A percentile compares a stretch with the other conserved stretches of the same genome.
phyloP scores from a whole-genome alignment of 2,113 vertebrate species.

The Mola mola region DNA sequence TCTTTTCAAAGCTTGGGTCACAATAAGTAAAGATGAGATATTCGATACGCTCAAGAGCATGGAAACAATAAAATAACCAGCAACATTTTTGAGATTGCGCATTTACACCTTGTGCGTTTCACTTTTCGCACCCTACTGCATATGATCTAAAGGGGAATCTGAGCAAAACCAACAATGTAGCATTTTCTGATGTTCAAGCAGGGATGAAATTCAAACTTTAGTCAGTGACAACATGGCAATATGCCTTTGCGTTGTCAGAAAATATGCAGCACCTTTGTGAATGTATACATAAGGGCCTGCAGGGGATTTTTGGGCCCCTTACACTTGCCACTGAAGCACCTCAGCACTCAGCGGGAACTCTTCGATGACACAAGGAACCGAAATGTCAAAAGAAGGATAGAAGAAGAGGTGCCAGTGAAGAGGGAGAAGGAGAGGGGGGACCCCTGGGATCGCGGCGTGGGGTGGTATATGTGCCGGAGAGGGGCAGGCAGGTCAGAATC shows the following conservation, averaged over 20 bases:
- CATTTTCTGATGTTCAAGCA: conserved; percentile 24
- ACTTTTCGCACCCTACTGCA: conserved; percentile 6
- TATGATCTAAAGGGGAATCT: no score
- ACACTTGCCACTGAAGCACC: conserved; percentile 54
- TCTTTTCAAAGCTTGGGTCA: conserved; percentile 49
- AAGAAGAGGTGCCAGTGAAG: conserved; percentile 55
- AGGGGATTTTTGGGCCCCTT: conserved; percentile 41
- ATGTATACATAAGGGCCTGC: conserved; percentile 41
- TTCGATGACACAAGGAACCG: conserved; percentile 68
- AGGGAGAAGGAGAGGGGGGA: conserved; percentile 11
- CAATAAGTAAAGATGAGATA: conserved; percentile 57
- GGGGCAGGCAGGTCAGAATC: conserved; percentile 57
- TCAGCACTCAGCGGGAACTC: conserved; percentile 65
- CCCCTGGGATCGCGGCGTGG: conserved; percentile 55
- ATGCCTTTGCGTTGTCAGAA: conserved; percentile 46
- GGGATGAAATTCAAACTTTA: conserved; percentile 8
- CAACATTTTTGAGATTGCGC: conserved; percentile 5
- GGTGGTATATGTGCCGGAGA: conserved; percentile 32
- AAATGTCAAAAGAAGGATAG: conserved; percentile 75
- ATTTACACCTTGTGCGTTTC: conserved; percentile 24
- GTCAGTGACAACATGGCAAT: conserved; percentile 12
- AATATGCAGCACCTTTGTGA: conserved; percentile 55
- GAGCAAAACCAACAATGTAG: conserved; percentile 7
- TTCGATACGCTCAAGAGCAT: conserved; percentile 2
- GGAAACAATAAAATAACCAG: no score